Evolutionary conservation across 2,113 vertebrate genomes (phyloP).

Genomic region (Cottus gobio): DNA sequence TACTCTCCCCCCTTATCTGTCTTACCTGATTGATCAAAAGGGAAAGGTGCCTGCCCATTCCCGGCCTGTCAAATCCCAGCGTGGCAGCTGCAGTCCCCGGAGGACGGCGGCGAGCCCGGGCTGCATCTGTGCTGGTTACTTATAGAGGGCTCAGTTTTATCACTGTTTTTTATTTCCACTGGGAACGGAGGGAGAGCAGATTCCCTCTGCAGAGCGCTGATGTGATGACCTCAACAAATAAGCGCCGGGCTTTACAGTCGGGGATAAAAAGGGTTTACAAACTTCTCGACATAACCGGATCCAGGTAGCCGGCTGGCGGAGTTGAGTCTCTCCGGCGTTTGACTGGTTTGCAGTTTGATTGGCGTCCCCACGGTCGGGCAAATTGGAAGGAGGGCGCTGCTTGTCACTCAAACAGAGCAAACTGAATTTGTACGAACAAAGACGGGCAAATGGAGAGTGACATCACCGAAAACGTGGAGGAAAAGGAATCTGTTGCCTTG

Average conservation of each 20-base stretch:
- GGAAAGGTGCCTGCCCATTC: conserved; percentile 68
- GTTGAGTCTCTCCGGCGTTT: conserved; percentile 54
- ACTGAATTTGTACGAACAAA: conserved; percentile 44
- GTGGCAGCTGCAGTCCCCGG: conserved; percentile 66
- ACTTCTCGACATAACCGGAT: conserved; percentile 45
- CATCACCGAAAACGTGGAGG: neutral
- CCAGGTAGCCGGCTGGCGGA: conserved; percentile 48
- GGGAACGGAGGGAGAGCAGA: conserved; percentile 39
- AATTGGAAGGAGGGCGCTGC: conserved; percentile 35
- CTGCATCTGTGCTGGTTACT: conserved; percentile 62
- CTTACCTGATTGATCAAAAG: conserved; percentile 78
- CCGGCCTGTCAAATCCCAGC: conserved; percentile 59
- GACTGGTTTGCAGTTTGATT: conserved; percentile 67
- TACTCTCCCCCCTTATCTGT: conserved; percentile 47
- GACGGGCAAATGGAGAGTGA: conserved; percentile 14
- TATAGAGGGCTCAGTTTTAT: conserved; percentile 58
- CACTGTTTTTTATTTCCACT: conserved; percentile 60
- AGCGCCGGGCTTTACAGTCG: conserved; percentile 51
- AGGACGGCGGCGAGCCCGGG: conserved; percentile 25
- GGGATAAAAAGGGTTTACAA: conserved; percentile 65
- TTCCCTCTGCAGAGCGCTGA: conserved; percentile 51
- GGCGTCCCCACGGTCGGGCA: conserved; percentile 40
- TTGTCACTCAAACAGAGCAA: conserved; percentile 32
- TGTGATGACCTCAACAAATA: conserved; percentile 60
- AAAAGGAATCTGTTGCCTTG: neutral